Evolutionary conservation across 2,113 vertebrate species (phyloP), one percentile per base, ranked within the genome.

Genomic region (Chionomys nivalis): DNA sequence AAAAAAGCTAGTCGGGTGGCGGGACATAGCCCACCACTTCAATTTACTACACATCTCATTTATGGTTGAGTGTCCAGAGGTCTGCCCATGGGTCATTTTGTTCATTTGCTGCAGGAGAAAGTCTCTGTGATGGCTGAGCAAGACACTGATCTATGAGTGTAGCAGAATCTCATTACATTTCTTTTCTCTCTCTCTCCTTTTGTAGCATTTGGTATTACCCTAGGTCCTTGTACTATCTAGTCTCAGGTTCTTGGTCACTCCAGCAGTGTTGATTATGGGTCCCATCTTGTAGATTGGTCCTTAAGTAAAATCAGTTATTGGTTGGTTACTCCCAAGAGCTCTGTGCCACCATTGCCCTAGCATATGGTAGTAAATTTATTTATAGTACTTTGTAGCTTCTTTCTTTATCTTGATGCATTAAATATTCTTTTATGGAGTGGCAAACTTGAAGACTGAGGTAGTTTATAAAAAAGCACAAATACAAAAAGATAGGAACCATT

Each of bases 381-480:
- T 79, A 52, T 47, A 77, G 33, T 87, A 49, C 58, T 94, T 82
- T 88, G 79, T 61, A 42, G 70, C 75, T 49, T 65, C 70, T 42
- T 39, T 58, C 58, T n/a, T 49, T 81, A 10, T 70, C 65, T 87
- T 81, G 39, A 55, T 58, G 65, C 52, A 83, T 78, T 58, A 73
- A 78, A 21, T 85, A 63, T 49, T 79, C 91, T 77, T 86, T 77
- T 44, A 31, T 49, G 47, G 72, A 61, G 14, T 73, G 68, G 94
- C 39, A 90, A 4, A 31, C 42, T 90, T 88, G 89, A 85, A 77
- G 85, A 94, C 47, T n/a, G 68, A 90, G 33, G 44, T 78, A 49
- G 44, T 90, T 94, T 88, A 72, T 39, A 91, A 42, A 91, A 49
- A 79, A 83, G 79, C 58, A 47, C 76, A 85, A 26, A 82, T 39